Percentiles rank a stretch among this genome's conserved stretches.
Conservation (phyloP, 2,113 vertebrate species). For the Enhydra lutris region DNA sequence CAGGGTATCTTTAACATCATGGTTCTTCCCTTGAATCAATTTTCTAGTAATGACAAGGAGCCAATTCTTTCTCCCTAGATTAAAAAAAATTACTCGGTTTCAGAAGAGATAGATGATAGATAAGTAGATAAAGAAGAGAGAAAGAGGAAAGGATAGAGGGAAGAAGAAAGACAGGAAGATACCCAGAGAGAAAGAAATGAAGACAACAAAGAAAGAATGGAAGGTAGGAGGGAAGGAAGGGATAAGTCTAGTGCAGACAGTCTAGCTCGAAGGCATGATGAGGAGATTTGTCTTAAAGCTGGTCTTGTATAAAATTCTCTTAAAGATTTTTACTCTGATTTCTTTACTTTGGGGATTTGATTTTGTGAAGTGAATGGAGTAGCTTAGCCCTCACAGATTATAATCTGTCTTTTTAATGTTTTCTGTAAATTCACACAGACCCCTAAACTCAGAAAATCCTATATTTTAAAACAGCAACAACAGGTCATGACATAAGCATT, state of each 20-base stretch:
- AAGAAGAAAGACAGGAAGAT: neutral
- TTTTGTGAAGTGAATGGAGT: neutral
- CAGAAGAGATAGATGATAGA: neutral
- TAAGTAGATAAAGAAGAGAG: neutral
- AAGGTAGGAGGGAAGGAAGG: too few relatives aligned
- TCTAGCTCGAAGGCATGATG: neutral
- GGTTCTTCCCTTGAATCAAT: neutral
- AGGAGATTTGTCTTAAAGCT: neutral
- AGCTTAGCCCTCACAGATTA: neutral
- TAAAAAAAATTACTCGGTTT: neutral
- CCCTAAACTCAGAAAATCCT: neutral
- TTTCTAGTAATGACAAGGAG: neutral
- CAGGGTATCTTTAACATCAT: neutral
- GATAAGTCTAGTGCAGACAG: neutral
- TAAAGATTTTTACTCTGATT: neutral
- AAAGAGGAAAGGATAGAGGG: neutral
- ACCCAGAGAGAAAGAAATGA: neutral
- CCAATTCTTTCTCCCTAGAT: neutral
- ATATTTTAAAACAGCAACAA: neutral
- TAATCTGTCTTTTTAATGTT: neutral
- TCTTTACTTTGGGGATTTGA: neutral
- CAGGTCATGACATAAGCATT: neutral
- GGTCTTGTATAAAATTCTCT: neutral
- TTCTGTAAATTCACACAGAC: neutral
- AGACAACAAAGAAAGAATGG: neutral